Conservation (phyloP, 2,888 invertebrate genomes). For the Drosophila atroscutellata region DNA sequence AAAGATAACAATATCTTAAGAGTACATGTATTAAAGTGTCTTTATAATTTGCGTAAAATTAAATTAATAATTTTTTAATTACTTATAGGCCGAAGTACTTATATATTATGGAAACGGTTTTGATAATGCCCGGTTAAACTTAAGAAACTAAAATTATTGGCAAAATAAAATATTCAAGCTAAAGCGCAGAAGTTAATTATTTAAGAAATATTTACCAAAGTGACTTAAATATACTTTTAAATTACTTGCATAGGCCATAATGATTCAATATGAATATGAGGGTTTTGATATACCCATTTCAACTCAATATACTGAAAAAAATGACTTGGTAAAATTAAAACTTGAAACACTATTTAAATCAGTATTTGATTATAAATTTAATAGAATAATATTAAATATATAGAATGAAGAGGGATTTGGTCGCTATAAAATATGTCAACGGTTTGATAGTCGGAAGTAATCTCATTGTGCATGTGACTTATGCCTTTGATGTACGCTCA, state of each 20-base stretch:
- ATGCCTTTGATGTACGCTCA: conserved; percentile 36
- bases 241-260: not conserved
- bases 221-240: not conserved
- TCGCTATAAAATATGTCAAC: conserved; percentile 9
- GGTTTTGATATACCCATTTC: not conserved
- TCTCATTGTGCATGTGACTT: conserved; percentile 25
- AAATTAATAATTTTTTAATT: not conserved
- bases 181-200: not conserved
- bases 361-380: not conserved
- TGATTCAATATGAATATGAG: not conserved
- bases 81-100: not conserved
- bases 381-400: not conserved
- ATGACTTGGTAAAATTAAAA: not conserved
- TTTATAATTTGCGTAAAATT: not conserved
- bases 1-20: too few species aligned
- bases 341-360: not conserved
- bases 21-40: not conserved
- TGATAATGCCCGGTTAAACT: not conserved
- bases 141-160: not conserved
- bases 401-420: not conserved
- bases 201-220: not conserved
- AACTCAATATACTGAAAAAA: not conserved
- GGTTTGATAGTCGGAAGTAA: conserved; percentile 13
- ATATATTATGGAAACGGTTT: not conserved
- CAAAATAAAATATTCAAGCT: not conserved